Percentiles rank a stretch among this genome's conserved stretches.
These are phyloP conservation scores for Syngnathus typhle DNA, from an alignment of 2,113 vertebrate species.

Conservation along the genomic window DNA sequence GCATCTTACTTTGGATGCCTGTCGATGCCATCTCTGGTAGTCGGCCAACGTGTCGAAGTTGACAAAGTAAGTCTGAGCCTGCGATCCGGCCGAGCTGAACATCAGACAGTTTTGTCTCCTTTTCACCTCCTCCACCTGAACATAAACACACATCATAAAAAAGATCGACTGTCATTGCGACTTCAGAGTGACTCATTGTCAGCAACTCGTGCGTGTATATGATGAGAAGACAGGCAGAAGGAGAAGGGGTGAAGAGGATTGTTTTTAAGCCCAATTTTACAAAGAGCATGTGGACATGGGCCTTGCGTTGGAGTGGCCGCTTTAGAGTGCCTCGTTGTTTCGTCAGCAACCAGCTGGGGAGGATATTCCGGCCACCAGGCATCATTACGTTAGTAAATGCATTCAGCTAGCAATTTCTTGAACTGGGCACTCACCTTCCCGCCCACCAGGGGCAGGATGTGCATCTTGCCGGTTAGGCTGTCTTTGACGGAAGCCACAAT, in stretches of 20 bases:
- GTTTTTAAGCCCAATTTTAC: background rate
- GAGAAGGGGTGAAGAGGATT: background rate
- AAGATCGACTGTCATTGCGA: background rate
- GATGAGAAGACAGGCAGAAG: too few species aligned
- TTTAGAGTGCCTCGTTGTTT: background rate
- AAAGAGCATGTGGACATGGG: background rate
- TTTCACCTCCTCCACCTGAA: slow-evolving; percentile 86
- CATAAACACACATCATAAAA: slow-evolving; percentile 2
- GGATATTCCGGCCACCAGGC: background rate
- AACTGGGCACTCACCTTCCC: slow-evolving; percentile 81
- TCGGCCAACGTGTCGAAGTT: slow-evolving; percentile 86
- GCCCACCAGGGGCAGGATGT: slow-evolving; percentile 90
- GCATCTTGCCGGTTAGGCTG: slow-evolving; percentile 90
- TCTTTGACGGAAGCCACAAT: slow-evolving; percentile 95
- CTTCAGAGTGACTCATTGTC: background rate
- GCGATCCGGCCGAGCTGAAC: slow-evolving; percentile 88
- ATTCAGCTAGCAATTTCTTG: background rate
- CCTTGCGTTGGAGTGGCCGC: background rate
- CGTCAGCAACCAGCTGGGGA: background rate
- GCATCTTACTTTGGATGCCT: slow-evolving; percentile 84
- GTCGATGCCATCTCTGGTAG: slow-evolving; percentile 89
- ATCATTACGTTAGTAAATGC: background rate
- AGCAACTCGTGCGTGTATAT: background rate
- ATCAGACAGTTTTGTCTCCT: slow-evolving; percentile 83
- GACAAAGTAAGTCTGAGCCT: slow-evolving; percentile 87